A percentile compares a stretch with the other conserved stretches of the same genome.
Evolutionary conservation across 2,888 invertebrate species (phyloP).

Genomic region (Dryococelus australis): DNA sequence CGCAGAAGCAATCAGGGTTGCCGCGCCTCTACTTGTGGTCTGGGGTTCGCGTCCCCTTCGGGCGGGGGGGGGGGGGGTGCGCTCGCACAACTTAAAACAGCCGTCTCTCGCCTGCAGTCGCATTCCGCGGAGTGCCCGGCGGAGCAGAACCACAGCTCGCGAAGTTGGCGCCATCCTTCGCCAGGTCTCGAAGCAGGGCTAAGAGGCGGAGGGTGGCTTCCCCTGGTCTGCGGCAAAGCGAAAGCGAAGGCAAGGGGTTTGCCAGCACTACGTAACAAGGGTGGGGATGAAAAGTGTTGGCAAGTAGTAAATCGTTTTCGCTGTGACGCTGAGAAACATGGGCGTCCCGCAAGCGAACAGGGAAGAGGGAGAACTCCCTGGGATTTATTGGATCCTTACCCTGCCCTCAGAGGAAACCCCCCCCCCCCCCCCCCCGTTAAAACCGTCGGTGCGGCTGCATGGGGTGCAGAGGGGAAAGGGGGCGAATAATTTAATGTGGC

Average conservation of each 20-base stretch:
- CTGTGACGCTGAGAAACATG: not conserved
- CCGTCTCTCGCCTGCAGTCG: no score
- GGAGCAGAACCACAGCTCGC: no score
- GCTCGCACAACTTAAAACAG: no score
- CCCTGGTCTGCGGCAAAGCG: not conserved
- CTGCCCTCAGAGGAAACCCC: not conserved
- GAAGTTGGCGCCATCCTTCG: no score
- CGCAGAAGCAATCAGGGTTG: no score
- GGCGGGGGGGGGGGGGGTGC: no score
- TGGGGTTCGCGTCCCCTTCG: no score
- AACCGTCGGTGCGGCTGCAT: not conserved
- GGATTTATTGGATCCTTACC: constrained; percentile 7
- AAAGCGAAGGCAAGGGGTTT: not conserved
- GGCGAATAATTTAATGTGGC: constrained; percentile 16
- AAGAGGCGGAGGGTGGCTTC: not conserved
- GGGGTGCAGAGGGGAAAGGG: not conserved
- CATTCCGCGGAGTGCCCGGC: no score
- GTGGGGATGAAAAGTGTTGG: not conserved
- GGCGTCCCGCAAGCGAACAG: not conserved
- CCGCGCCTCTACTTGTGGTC: no score
- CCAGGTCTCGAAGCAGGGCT: not conserved
- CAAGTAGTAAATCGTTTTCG: constrained; percentile 16
- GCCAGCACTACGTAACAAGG: not conserved
- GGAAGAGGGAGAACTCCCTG: not conserved
- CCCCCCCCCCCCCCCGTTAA: no score